Evolutionary conservation across 2,888 invertebrate species (phyloP), one percentile per base, ranked within the genome.

Genomic region (Nipponacmea schrenckii): DNA sequence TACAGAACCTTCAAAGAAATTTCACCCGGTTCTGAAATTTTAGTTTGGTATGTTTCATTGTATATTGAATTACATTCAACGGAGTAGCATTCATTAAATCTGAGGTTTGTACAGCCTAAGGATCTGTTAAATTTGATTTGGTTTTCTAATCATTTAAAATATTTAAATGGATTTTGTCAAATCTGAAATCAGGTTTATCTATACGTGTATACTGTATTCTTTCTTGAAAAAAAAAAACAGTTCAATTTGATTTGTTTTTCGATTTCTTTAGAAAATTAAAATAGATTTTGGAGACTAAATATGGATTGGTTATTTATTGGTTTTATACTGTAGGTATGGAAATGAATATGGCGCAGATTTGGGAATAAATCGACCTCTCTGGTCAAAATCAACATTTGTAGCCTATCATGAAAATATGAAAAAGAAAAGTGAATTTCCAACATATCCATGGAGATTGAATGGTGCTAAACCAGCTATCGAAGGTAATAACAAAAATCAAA

Each of bases 1-100:
- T 92, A 92, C 85, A 89, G 81, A 50, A 74, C 83, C 8, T 79
- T 77, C 68, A 79, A 77, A 64, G 65, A 68, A 0, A 87, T 91
- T 46, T 20, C 74, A 50, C 75, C 82, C 4, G 84, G 86, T n/a
- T 80, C 84, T 45, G 91, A 91, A 75, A 79, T 91, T 45, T 81
- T 90, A 56, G 90, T 90, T 0, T 90, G 85, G 83, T 90, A 89
- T 12, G 56, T 56, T 20, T 2, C n/a, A 20, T 24, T 24, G 2
- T 12, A 56, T 7, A 8, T 39, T 39, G 39, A 39, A 39, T 8
- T 31, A 31, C 31, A 5, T 31, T 2, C 31, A 31, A 2, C 3
- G n/a, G n/a, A n/a, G n/a, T n/a, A n/a, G n/a, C n/a, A n/a, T n/a
- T n/a, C n/a, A n/a, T n/a, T n/a, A n/a, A n/a, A n/a, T n/a, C n/a